Evolutionary conservation across 2,888 invertebrate species (phyloP), one percentile per base, ranked within the genome.

Genomic region (Meteorus colon): DNA sequence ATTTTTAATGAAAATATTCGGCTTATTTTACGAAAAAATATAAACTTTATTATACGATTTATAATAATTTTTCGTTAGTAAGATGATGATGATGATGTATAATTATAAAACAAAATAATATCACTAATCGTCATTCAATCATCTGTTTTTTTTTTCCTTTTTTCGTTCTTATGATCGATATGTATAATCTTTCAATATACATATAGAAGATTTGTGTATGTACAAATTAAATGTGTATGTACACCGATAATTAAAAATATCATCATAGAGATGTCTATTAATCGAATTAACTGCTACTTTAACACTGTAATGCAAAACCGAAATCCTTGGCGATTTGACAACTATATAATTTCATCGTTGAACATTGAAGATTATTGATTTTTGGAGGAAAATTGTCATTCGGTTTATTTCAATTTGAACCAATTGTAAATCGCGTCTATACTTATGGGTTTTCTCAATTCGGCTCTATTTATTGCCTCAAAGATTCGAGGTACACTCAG

Each of bases 21-120:
- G 45, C 79, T 81, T 80, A 79, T 84, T 80, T 84, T 88, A 87
- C 83, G 84, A 87, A 87, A 88, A 86, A 87, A 88, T 88, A 88
- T 83, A 88, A 88, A 88, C 81, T 88, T 88, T 88, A 88, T 88
- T 55, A 19, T 87, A 76, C 80, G 82, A 82, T 85, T 80, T 24
- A 55, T 55, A 19, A 55, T 55, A 55, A 55, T 19, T 55, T n/a
- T 55, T n/a, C 48, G n/a, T 55, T 19, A 24, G 81, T 84, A 67
- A 74, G 74, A 71, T 83, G 80, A 59, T 80, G 82, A 80, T 80
- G 82, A 80, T 81, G 74, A 79, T 73, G 66, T 76, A 77, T 81
- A 79, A 79, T 75, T 85, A 87, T 86, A 87, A 85, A 86, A 85
- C 84, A 86, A 86, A 86, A 85, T 84, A 82, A 86, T 66, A 81